Conservation (phyloP, 2,113 vertebrate species). For the Ploceus nigricollis region DNA sequence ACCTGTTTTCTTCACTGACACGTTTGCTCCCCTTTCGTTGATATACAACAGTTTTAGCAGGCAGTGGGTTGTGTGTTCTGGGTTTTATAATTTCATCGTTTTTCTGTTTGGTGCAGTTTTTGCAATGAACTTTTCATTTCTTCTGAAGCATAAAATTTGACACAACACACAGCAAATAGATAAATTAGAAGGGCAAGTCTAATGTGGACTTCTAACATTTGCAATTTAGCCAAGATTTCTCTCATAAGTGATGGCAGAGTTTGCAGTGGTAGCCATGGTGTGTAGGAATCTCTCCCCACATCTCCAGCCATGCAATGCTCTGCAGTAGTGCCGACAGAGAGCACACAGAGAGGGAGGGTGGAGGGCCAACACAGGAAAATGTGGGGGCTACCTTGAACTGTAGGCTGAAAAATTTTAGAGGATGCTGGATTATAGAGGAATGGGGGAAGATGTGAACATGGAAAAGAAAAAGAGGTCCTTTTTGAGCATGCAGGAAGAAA, state of each 20-base stretch:
- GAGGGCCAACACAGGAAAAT: background rate
- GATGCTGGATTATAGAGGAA: background rate
- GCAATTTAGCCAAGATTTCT: background rate
- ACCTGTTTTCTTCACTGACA: background rate
- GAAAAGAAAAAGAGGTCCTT: background rate
- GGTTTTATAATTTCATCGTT: background rate
- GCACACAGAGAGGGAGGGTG: background rate
- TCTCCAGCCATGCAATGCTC: fast-evolving
- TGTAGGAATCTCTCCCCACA: background rate
- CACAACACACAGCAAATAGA: background rate
- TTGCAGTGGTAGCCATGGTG: background rate
- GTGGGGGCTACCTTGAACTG: background rate
- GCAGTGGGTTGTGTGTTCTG: background rate
- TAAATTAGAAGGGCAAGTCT: background rate
- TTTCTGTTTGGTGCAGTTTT: background rate
- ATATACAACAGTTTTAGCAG: background rate
- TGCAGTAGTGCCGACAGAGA: background rate
- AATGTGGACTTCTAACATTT: background rate
- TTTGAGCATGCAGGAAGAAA: background rate
- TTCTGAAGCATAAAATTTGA: background rate
- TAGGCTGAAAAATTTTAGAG: background rate
- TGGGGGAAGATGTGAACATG: background rate
- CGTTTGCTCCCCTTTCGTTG: background rate
- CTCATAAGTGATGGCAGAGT: background rate
- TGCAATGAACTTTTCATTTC: background rate